Conservation (phyloP, 2,888 invertebrate genomes). For the Lasioglossum marginatum region DNA sequence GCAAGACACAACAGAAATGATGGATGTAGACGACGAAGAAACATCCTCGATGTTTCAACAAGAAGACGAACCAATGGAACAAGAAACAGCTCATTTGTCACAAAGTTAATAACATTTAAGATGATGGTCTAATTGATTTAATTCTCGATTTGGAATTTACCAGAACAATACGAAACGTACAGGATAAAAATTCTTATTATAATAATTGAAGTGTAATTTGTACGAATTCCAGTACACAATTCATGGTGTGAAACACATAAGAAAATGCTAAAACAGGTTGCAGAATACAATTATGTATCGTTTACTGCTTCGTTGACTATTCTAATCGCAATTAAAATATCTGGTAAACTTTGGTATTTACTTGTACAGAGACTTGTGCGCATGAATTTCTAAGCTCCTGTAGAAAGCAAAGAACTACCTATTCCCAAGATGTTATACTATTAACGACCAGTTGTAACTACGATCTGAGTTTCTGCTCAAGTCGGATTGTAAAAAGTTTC, state of each 20-base stretch:
- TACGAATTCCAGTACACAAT: constrained; percentile 30
- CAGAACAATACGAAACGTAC: constrained; percentile 34
- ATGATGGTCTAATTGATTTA: constrained; percentile 43
- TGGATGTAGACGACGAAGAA: constrained; percentile 81
- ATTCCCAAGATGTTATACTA: constrained; percentile 61
- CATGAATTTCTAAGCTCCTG: constrained; percentile 62
- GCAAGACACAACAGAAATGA: constrained; percentile 73
- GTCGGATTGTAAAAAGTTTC: constrained; percentile 51
- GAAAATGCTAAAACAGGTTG: constrained; percentile 23
- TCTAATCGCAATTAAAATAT: constrained; percentile 39
- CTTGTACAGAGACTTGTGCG: constrained; percentile 59
- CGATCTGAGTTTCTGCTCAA: constrained; percentile 34
- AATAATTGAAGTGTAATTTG: constrained; percentile 48
- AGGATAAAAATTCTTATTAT: constrained; percentile 38
- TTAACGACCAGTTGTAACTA: constrained; percentile 54
- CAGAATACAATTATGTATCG: constrained; percentile 29
- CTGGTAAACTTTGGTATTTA: constrained; percentile 53
- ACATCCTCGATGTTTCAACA: constrained; percentile 72
- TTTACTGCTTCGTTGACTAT: constrained; percentile 53
- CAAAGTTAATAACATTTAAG: constrained; percentile 78
- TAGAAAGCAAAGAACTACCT: constrained; percentile 68
- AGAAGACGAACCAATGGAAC: constrained; percentile 83
- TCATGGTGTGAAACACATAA: constrained; percentile 29
- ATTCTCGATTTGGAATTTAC: constrained; percentile 55
- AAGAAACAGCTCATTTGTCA: constrained; percentile 77